Percentiles rank a stretch among this genome's conserved stretches.
These are phyloP conservation scores for Drosophila crucigera DNA, from an alignment of 2,888 invertebrate species.

Conservation along the genomic window DNA sequence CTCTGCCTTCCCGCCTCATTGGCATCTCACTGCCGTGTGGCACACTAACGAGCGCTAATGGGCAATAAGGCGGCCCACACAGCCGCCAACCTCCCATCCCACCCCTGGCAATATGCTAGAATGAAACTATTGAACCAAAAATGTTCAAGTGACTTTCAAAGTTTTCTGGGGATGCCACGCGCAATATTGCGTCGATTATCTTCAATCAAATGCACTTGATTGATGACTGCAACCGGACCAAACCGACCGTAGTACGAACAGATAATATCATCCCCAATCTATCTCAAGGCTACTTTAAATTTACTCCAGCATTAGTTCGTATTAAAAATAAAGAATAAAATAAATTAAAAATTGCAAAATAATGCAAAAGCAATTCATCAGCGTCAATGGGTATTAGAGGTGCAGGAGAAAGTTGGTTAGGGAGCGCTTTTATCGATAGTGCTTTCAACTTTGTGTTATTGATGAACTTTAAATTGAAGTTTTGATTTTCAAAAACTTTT, in stretches of 20 bases:
- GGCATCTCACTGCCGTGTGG: neutral
- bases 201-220: constrained; percentile 72
- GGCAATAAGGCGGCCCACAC: constrained; percentile 24
- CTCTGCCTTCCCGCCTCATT: neutral
- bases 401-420: neutral
- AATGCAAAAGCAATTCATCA: constrained; percentile 32
- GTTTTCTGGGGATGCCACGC: constrained; percentile 31
- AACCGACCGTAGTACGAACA: neutral
- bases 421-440: neutral
- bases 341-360: neutral
- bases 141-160: constrained; percentile 44
- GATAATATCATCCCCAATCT: constrained; percentile 17
- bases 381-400: neutral
- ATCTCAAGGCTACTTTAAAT: constrained; percentile 14
- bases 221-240: constrained; percentile 60
- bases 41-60: constrained; percentile 74
- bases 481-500: neutral
- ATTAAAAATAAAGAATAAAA: neutral
- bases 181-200: constrained; percentile 76
- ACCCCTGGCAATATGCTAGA: constrained; percentile 6
- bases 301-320: neutral
- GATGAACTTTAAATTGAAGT: constrained; percentile 8
- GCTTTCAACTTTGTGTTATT: neutral
- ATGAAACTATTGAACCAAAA: constrained; percentile 68
- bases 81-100: neutral